A percentile compares a stretch with the other conserved stretches of the same genome.
These are phyloP conservation scores for Sebastes variabilis DNA, from an alignment of 2,797 vertebrate genomes.

Conservation along the genomic window DNA sequence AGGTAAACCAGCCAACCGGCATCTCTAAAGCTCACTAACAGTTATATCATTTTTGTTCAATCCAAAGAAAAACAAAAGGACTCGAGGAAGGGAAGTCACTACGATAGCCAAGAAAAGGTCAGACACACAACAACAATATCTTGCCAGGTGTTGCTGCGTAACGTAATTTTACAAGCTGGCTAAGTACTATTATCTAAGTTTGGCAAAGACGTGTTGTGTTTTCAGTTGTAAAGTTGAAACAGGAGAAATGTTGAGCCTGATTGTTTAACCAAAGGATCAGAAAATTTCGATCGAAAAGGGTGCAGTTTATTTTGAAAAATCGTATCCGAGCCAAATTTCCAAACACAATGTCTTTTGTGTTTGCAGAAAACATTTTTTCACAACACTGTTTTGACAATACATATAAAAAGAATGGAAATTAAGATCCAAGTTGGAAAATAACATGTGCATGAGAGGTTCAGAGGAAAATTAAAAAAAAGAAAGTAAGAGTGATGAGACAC, in stretches of 20 bases:
- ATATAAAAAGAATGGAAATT: background rate
- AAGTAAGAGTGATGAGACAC: constrained; percentile 17
- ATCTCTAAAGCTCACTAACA: background rate
- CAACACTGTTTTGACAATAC: background rate
- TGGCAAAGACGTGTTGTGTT: no score
- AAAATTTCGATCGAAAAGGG: no score
- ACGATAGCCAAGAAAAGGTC: background rate
- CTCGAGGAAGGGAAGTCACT: background rate
- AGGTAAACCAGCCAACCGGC: background rate
- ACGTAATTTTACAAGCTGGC: no score
- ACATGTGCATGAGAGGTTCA: background rate
- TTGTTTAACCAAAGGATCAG: no score
- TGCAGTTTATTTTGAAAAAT: no score
- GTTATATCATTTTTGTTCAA: background rate
- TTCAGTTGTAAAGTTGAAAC: no score
- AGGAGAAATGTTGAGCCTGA: no score
- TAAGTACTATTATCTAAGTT: no score
- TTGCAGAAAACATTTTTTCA: no score
- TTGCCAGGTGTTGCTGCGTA: no score
- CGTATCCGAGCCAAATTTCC: no score
- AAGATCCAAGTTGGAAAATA: background rate
- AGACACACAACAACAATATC: background rate
- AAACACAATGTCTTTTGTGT: no score
- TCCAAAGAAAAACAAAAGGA: background rate
- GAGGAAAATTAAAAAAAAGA: constrained; percentile 4